These are phyloP conservation scores for Myotis planiceps DNA, from an alignment of 2,797 vertebrate genomes.

Conservation along the genomic window DNA sequence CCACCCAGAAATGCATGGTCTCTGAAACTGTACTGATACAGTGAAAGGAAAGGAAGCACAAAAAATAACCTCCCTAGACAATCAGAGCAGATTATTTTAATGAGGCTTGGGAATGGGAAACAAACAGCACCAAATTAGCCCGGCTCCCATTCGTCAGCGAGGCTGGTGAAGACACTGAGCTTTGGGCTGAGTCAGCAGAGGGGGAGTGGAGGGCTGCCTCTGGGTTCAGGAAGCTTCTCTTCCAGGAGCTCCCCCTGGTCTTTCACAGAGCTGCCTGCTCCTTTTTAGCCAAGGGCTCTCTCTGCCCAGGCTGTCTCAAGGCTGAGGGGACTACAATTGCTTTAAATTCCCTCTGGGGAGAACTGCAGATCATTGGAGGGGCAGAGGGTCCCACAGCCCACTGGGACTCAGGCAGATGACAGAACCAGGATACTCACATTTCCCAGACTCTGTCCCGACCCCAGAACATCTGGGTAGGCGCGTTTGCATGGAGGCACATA, in stretches of 20 bases:
- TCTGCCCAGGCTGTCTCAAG: slow-evolving; percentile 45
- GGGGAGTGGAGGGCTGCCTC: not conserved
- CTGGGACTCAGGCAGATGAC: not conserved
- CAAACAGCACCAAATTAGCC: slow-evolving; percentile 84
- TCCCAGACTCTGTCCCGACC: not conserved
- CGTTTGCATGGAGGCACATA: not conserved
- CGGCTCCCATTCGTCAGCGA: slow-evolving; percentile 39
- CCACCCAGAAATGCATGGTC: slow-evolving; percentile 49
- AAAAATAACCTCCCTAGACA: slow-evolving; percentile 86
- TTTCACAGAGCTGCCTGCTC: not conserved
- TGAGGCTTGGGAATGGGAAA: slow-evolving; percentile 83
- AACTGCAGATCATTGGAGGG: not conserved
- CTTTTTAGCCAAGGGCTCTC: slow-evolving; percentile 41
- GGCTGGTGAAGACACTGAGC: slow-evolving; percentile 36
- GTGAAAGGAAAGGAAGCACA: slow-evolving; percentile 64
- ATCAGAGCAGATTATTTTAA: slow-evolving; percentile 88
- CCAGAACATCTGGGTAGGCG: rapidly evolving
- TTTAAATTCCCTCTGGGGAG: not conserved
- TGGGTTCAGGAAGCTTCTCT: slow-evolving; percentile 11
- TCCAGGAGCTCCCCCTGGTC: not conserved
- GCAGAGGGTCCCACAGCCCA: not conserved
- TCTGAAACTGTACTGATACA: slow-evolving; percentile 59
- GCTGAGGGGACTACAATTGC: slow-evolving; percentile 42
- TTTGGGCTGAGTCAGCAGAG: slow-evolving; percentile 81
- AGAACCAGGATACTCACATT: not conserved